These are phyloP conservation scores for Poeciliopsis gracilis DNA, from an alignment of 2,797 vertebrate genomes.

Conservation along the genomic window DNA sequence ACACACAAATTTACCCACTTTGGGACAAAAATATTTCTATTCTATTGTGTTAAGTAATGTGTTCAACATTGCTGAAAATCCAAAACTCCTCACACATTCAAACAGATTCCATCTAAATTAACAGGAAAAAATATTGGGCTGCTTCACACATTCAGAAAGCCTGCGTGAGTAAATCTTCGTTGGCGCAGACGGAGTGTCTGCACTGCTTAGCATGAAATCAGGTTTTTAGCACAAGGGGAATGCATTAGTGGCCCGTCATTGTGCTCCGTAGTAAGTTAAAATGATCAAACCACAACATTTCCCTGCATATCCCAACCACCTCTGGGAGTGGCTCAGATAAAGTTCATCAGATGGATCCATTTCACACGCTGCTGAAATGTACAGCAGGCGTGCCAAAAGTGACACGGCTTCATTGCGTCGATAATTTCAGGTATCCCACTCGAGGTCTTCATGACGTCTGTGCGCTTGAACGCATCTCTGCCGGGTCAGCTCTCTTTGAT, in stretches of 20 bases:
- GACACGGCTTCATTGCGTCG: neutral
- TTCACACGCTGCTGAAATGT: neutral
- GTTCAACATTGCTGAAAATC: neutral
- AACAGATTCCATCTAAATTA: neutral
- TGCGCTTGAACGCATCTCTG: neutral
- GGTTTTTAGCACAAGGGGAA: neutral
- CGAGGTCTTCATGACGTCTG: too few species aligned
- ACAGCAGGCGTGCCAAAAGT: neutral
- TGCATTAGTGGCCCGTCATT: neutral
- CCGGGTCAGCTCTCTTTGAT: conserved; percentile 10
- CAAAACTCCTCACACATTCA: neutral
- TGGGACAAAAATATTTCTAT: too few species aligned
- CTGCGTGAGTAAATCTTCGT: neutral
- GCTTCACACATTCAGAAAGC: neutral
- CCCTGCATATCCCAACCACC: neutral
- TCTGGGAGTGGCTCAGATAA: neutral
- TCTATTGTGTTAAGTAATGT: too few species aligned
- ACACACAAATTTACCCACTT: too few species aligned
- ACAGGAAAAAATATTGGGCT: neutral
- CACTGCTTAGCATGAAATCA: neutral
- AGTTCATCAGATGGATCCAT: neutral
- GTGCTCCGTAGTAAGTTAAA: too few species aligned
- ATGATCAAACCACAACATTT: neutral
- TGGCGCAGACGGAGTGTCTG: neutral
- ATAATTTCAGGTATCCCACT: neutral